phyloP scores from a whole-genome alignment of 1,140 invertebrate genomes.

The Mercenaria mercenaria region DNA sequence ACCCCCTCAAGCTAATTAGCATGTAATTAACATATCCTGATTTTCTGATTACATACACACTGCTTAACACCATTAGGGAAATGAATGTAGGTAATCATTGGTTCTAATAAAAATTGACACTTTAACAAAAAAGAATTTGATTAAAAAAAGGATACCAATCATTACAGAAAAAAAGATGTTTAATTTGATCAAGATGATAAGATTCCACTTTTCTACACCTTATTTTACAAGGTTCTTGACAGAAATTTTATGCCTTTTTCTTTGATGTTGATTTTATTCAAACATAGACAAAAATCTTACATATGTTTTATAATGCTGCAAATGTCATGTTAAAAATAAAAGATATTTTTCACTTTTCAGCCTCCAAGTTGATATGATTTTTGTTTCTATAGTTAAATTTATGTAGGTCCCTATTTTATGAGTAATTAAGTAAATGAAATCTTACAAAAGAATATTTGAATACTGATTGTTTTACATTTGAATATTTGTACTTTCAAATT shows the following conservation, averaged over 20 bases:
- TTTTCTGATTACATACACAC: constrained; percentile 14
- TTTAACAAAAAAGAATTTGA: background rate
- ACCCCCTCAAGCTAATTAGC: constrained; percentile 39
- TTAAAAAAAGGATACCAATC: constrained; percentile 8
- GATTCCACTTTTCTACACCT: background rate
- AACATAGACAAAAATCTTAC: too few relatives aligned
- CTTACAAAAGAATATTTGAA: too few relatives aligned
- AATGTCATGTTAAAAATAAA: too few relatives aligned
- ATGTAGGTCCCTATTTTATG: too few relatives aligned
- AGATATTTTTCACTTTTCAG: too few relatives aligned
- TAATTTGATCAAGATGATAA: constrained; percentile 5
- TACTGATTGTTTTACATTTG: too few relatives aligned
- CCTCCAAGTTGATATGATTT: too few relatives aligned
- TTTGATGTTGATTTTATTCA: too few relatives aligned
- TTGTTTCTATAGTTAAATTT: too few relatives aligned
- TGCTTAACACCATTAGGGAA: background rate
- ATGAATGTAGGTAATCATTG: constrained; percentile 10
- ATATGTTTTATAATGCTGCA: too few relatives aligned
- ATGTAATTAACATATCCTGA: constrained; percentile 57
- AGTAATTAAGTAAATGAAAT: too few relatives aligned
- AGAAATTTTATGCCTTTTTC: background rate
- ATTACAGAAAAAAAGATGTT: constrained; percentile 10
- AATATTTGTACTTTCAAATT: too few relatives aligned
- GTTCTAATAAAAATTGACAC: background rate
- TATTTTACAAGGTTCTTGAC: background rate